Evolutionary conservation across 2,888 invertebrate species (phyloP).

Genomic region (Chromoteleia sp.): DNA sequence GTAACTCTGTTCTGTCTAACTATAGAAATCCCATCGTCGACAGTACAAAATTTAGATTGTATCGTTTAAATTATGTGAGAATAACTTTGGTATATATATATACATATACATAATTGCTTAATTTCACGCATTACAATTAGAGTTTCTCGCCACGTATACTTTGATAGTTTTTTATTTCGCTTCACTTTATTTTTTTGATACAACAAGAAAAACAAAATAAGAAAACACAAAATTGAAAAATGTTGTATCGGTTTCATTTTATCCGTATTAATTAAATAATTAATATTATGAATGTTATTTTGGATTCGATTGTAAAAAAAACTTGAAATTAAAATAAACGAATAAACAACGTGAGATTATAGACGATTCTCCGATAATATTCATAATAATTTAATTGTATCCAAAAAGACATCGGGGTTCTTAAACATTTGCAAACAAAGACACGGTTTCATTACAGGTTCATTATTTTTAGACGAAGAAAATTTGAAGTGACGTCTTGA

Average conservation of each 20-base stretch:
- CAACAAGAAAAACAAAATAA: constrained; percentile 1
- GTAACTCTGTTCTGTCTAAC: constrained; percentile 69
- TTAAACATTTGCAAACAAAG: no score
- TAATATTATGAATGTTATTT: no score
- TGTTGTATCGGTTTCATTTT: not conserved
- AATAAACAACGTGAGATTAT: no score
- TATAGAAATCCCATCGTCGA: constrained; percentile 65
- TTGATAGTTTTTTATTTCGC: no score
- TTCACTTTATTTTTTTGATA: no score
- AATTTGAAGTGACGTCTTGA: not conserved
- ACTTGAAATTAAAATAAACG: no score
- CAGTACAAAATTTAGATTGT: constrained; percentile 27
- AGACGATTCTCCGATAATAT: no score
- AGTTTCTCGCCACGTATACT: no score
- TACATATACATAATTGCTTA: constrained; percentile 14
- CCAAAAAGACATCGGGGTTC: no score
- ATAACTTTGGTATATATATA: not conserved
- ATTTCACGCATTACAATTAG: constrained; percentile 22
- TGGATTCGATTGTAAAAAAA: no score
- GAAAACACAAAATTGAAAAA: not conserved
- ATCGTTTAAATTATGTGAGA: constrained; percentile 4
- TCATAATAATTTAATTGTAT: no score
- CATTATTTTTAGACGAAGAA: not conserved
- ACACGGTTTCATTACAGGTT: no score
- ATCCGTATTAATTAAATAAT: not conserved